Conservation (phyloP, 1,140 invertebrate species). For the Laodelphax striatellus region DNA sequence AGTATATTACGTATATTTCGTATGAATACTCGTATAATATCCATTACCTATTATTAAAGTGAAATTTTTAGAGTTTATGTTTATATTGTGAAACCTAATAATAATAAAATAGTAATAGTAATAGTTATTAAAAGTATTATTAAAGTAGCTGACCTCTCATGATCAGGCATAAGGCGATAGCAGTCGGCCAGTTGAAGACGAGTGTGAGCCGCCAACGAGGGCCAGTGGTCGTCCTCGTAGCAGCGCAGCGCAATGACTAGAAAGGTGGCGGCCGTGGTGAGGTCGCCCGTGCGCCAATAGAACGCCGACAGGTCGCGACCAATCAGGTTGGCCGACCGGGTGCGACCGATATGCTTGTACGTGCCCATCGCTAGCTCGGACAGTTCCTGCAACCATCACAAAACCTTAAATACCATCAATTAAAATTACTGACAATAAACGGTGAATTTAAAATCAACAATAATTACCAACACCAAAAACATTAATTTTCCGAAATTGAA, state of each 20-base stretch:
- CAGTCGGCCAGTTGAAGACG: slow-evolving; percentile 74
- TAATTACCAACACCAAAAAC: too few relatives aligned
- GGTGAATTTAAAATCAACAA: too few relatives aligned
- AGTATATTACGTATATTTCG: too few relatives aligned
- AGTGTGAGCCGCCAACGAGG: slow-evolving; percentile 63
- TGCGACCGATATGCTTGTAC: slow-evolving; percentile 86
- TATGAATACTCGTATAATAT: too few relatives aligned
- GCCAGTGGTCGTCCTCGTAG: slow-evolving; percentile 80
- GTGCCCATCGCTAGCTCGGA: slow-evolving; percentile 93
- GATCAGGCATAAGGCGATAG: slow-evolving; percentile 66
- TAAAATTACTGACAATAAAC: too few relatives aligned
- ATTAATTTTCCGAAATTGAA: too few relatives aligned
- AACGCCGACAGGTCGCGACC: slow-evolving; percentile 82
- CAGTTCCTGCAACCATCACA: slow-evolving; percentile 48
- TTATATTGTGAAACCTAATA: too few relatives aligned
- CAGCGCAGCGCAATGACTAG: slow-evolving; percentile 74
- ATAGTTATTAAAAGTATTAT: too few relatives aligned
- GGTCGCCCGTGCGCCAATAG: slow-evolving; percentile 76
- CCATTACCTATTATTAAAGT: too few relatives aligned
- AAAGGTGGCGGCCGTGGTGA: slow-evolving; percentile 79
- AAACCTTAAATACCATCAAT: too few relatives aligned
- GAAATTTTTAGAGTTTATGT: too few relatives aligned
- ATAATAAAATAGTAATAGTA: too few relatives aligned
- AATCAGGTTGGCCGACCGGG: slow-evolving; percentile 72
- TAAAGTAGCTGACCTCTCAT: slow-evolving; percentile 38